A percentile compares a stretch with the other conserved stretches of the same genome.
These are phyloP conservation scores for Apoderus coryli DNA, from an alignment of 2,888 invertebrate species.

Conservation along the genomic window DNA sequence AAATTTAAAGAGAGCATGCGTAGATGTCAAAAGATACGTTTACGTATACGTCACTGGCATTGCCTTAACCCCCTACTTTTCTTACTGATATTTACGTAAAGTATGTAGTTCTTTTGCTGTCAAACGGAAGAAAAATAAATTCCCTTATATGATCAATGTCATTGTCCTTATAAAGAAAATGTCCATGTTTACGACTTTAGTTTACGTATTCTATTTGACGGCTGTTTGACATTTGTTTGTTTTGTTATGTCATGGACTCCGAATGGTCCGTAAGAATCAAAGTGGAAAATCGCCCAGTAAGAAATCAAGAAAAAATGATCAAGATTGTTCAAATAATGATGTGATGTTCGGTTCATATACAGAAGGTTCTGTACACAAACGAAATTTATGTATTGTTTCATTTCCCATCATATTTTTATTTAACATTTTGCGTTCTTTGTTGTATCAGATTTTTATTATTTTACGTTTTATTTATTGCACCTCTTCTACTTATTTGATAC, in stretches of 20 bases:
- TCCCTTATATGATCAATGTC: too few species aligned
- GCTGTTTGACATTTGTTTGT: conserved; percentile 1
- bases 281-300: conserved; percentile 46
- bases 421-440: conserved; percentile 65
- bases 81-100: too few species aligned
- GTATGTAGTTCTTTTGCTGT: too few species aligned
- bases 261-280: conserved; percentile 52
- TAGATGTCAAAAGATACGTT: too few species aligned
- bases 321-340: conserved; percentile 41
- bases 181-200: too few species aligned
- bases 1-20: too few species aligned
- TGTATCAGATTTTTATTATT: conserved; percentile 76
- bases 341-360: conserved; percentile 43
- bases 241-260: background rate
- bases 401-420: conserved; percentile 78
- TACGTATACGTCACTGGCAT: too few species aligned
- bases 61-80: too few species aligned
- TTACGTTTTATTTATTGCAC: conserved; percentile 75
- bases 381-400: conserved; percentile 77
- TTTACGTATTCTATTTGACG: too few species aligned
- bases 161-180: too few species aligned
- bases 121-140: too few species aligned
- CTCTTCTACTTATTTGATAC: conserved; percentile 60
- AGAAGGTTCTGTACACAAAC: conserved; percentile 69
- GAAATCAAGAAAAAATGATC: conserved; percentile 47